Evolutionary conservation across 1,140 invertebrate species (phyloP), one percentile per base, ranked within the genome.

Genomic region (Triops longicaudatus): DNA sequence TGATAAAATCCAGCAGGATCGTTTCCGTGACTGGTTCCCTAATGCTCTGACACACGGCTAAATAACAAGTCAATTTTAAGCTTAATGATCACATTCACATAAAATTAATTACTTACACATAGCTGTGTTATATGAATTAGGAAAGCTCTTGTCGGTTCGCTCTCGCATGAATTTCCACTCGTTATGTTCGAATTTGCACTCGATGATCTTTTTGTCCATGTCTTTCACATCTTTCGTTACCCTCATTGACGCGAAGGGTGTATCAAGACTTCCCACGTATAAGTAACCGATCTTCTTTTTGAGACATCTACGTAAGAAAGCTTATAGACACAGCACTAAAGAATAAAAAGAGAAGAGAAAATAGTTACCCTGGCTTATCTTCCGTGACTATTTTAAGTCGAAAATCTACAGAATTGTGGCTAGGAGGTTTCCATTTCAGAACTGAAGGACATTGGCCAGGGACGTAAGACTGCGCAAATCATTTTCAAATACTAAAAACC

Each of bases 381-480:
- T 93, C 90, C 31, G 84, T 90, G 0, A 87, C 87, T 73, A 99
- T 92, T 84, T 93, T 92, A 17, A 99, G 84, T 81, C 88, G 90
- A 84, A 99, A 99, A 85, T 99, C 98, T 1, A 99, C 91, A 2
- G 97, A 98, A 85, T 99, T 99, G 81, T 95, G 87, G 43, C 91
- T 88, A 5, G 90, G 86, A 0, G 98, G 98, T 85, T 99, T 99
- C 98, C 98, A 99, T 84, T 99, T 99, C 1, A 99, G 84, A 0
- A 98, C 93, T 72, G 90, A 88, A n/a, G 86, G 83, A 83, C 92
- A 97, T 12, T 88, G 85, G 1, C 98, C 98, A 42, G 91, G 82
- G n/a, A 87, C 85, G 83, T 99, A 99, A 0, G 90, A 89, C 89
- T 96, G 84, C 26, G 88, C 80, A 77, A 79, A 80, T 78, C 76